Evolutionary conservation across 1,140 invertebrate genomes (phyloP).

Genomic region (Trachymyrmex cornetzi): DNA sequence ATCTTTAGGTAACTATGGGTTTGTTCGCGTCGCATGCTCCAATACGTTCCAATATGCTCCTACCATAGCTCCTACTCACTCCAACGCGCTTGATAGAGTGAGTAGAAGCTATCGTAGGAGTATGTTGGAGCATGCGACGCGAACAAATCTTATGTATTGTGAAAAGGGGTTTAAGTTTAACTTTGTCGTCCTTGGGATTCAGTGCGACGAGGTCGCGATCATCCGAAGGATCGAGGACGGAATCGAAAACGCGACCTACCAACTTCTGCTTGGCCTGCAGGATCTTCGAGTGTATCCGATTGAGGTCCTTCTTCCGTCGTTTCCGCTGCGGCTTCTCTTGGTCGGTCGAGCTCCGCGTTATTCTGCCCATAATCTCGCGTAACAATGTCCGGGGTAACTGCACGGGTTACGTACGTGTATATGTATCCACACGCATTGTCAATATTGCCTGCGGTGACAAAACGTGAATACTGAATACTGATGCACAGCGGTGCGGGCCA

Average conservation of each 20-base stretch:
- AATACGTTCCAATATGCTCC: too few relatives aligned
- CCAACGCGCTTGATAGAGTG: too few relatives aligned
- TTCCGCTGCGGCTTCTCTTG: background rate
- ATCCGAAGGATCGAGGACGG: too few relatives aligned
- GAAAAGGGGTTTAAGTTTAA: background rate
- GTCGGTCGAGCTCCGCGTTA: background rate
- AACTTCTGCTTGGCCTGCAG: constrained; percentile 1
- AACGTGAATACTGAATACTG: background rate
- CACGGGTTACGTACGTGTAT: background rate
- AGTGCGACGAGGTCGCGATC: too few relatives aligned
- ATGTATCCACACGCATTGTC: background rate
- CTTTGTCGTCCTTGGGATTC: background rate
- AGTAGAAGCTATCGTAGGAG: too few relatives aligned
- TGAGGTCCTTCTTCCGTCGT: background rate
- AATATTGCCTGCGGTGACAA: background rate
- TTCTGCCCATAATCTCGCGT: background rate
- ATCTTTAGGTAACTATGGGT: too few relatives aligned
- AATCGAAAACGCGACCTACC: constrained; percentile 17
- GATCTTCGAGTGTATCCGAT: constrained; percentile 33
- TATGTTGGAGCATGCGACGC: too few relatives aligned
- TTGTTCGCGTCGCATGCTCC: too few relatives aligned
- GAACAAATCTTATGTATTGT: too few relatives aligned
- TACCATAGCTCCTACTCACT: too few relatives aligned
- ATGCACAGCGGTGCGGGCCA: background rate
- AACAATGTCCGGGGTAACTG: background rate